Percentiles rank a stretch among this genome's conserved stretches.
Evolutionary conservation across 2,888 invertebrate genomes (phyloP).

Genomic region (Metallyticus violacea): DNA sequence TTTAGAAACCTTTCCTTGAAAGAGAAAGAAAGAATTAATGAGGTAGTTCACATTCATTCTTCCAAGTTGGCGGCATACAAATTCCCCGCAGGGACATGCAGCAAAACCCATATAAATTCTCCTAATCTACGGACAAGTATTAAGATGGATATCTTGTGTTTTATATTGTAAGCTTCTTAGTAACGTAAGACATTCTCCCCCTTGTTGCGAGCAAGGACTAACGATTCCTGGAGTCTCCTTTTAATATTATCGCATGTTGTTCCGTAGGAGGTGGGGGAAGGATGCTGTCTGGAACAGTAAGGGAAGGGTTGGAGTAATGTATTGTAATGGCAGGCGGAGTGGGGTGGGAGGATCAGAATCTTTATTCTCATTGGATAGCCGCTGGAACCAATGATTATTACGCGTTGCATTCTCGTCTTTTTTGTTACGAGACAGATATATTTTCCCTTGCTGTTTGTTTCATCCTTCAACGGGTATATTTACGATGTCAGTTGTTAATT

Average conservation of each 20-base stretch:
- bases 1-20: background rate
- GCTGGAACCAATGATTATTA: background rate
- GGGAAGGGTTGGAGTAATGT: background rate
- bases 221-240: background rate
- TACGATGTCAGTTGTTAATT: background rate
- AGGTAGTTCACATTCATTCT: background rate
- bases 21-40: background rate
- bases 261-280: background rate
- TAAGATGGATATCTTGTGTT: background rate
- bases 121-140: background rate
- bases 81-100: background rate
- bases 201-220: background rate
- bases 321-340: background rate
- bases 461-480: background rate
- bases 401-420: background rate
- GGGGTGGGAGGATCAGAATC: background rate
- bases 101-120: background rate
- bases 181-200: background rate
- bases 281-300: background rate
- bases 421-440: background rate
- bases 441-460: background rate
- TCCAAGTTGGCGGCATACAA: too few relatives aligned
- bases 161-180: background rate
- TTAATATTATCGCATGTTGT: background rate
- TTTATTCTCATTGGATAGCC: slow-evolving; percentile 1